phyloP scores from a whole-genome alignment of 2,888 invertebrate species.

The Rhingia rostrata region DNA sequence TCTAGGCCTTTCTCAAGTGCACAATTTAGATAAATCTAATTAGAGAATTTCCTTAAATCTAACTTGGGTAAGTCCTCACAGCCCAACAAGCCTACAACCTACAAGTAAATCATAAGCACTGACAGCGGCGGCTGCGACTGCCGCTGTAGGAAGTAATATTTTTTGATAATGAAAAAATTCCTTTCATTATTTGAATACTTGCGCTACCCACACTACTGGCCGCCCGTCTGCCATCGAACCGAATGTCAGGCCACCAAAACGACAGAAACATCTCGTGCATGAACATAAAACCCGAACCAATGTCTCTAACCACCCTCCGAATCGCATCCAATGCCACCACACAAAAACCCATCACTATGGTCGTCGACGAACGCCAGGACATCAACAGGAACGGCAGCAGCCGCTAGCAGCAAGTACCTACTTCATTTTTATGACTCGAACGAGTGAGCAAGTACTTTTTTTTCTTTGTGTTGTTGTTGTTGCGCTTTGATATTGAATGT shows the following conservation, averaged over 20 bases:
- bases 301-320: constrained; percentile 52
- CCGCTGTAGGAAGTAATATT: constrained; percentile 60
- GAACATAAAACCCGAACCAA: constrained; percentile 49
- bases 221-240: neutral
- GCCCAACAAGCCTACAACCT: constrained; percentile 6
- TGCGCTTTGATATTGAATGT: constrained; percentile 48
- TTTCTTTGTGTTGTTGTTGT: constrained; percentile 7
- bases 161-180: constrained; percentile 75
- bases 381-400: constrained; percentile 47
- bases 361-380: constrained; percentile 49
- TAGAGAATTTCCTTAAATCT: constrained; percentile 62
- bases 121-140: constrained; percentile 10
- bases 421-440: constrained; percentile 71
- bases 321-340: constrained; percentile 39
- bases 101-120: constrained; percentile 58
- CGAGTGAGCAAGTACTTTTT: constrained; percentile 30
- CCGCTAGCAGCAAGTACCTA: constrained; percentile 65
- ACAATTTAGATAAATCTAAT: constrained; percentile 73
- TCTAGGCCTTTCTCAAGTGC: constrained; percentile 45
- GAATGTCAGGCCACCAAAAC: constrained; percentile 35
- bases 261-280: constrained; percentile 19
- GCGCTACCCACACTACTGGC: constrained; percentile 10
- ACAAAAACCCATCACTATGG: constrained; percentile 36
- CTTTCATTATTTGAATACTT: constrained; percentile 75
- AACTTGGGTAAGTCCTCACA: constrained; percentile 20